Evolutionary conservation across 1,140 invertebrate genomes (phyloP), one percentile per base, ranked within the genome.

Genomic region (Himalopsyche phryganea): DNA sequence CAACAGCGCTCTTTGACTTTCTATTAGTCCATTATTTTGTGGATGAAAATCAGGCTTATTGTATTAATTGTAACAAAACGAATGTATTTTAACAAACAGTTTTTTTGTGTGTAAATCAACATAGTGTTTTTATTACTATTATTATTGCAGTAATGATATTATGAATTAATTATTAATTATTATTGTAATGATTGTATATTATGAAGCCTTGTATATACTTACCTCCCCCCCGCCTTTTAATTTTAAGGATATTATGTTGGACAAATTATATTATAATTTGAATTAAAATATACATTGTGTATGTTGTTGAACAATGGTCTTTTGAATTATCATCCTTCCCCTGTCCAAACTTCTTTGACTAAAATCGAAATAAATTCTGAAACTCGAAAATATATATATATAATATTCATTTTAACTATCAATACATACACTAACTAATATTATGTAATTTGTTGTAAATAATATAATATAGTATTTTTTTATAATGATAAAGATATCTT

Each of bases 251-350:
- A 48, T 57, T 60, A 63, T 60, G 61, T 63, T 63, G 57, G 50
- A 63, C 9, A 60, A 52, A 63, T 57, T 59, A 63, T 63, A 57
- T 57, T 59, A 63, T 63, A 57, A 60, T 60, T 63, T 63, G 42
- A 63, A 60, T 52, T 63, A 59, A 59, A 63, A 63, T 57, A 60
- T 63, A 63, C 61, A 63, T 53, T 63, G 61, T 63, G 61, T 63
- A 63, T 63, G 61, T 63, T 63, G 61, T 63, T 63, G 58, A 63
- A n/a, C n/a, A 28, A 57, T 53, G 42, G 49, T 53, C 33, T 48
- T 59, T 53, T 60, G 56, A 46, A 46, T 47, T 55, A 33, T 45
- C 3, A 13, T 11, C 38, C 38, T 40, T 40, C 3, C 23, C 23
- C 23, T 28, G n/a, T n/a, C n/a, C n/a, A n/a, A n/a, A n/a, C n/a